Evolutionary conservation across 2,797 vertebrate genomes (phyloP), one percentile per base, ranked within the genome.

Genomic region (Trematomus bernacchii): DNA sequence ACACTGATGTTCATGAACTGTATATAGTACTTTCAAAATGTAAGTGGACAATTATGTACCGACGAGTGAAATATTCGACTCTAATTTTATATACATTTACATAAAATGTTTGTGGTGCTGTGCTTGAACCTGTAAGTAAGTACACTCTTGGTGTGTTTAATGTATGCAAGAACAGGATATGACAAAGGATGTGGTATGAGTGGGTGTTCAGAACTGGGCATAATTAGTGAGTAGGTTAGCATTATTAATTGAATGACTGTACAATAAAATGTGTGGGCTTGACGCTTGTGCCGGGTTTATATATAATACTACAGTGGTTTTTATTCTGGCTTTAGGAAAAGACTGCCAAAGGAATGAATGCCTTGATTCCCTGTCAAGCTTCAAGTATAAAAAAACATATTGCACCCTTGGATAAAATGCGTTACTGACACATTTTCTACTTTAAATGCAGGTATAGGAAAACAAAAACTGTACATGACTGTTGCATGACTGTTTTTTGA

Each of bases 401-500:
- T 14, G 8, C n/a, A 53, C 47, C 15, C 23, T 40, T 21, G 13
- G 6, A n/a, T 43, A 57, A 23, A 59, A 62, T 44, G 19, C n/a
- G 42, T 33, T 11, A 21, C 8, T 16, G 4, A 37, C 6, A 21
- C 6, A 13, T 37, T n/a, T 58, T 48, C 4, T 55, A 13, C 0
- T 27, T 21, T 3, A 27, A 65, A 40, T 33, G 14, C 2, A 51
- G 57, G 19, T 37, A 52, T 15, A 9, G 62, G 33, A 53, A 50
- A 0, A 19, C 15, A 57, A 27, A 55, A 72, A 44, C 7, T 40
- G 3, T 27, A 40, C 5, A 27, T 46, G 27, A 52, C 14, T 43
- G 16, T 66, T 59, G 65, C 77, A 73, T 83, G 74, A 73, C 72
- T 79, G 68, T 60, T 86, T 82, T 79, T 55, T 64, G 54, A 82